These are phyloP conservation scores for Macroteleia sp. DNA, from an alignment of 2,888 invertebrate genomes.

Conservation along the genomic window DNA sequence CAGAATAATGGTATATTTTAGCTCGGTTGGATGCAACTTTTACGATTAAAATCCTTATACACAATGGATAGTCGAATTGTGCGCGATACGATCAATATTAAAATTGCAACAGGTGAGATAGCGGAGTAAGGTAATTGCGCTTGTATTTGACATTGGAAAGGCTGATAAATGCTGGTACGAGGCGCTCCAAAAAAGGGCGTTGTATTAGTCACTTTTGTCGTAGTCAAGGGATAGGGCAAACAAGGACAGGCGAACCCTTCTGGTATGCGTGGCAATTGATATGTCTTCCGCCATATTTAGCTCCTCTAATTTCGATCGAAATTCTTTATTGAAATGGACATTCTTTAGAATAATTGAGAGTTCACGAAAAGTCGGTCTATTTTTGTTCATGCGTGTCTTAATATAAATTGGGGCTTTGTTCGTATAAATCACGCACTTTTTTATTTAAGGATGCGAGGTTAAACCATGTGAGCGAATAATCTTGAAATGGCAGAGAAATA, in stretches of 20 bases:
- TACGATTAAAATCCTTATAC: too few relatives aligned
- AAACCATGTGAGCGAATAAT: too few relatives aligned
- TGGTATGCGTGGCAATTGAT: conserved; percentile 37
- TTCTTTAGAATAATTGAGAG: too few relatives aligned
- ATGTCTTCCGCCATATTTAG: conserved; percentile 6
- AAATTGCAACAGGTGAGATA: conserved; percentile 71
- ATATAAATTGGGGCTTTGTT: too few relatives aligned
- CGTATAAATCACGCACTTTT: too few relatives aligned
- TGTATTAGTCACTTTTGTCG: conserved; percentile 57
- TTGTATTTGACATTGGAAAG: conserved; percentile 51
- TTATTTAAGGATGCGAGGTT: too few relatives aligned
- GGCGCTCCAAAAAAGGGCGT: conserved; percentile 2
- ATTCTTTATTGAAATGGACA: too few relatives aligned
- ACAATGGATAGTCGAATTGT: conserved; percentile 25
- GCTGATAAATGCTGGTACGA: conserved; percentile 26
- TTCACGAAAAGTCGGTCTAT: too few relatives aligned
- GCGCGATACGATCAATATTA: conserved; percentile 51
- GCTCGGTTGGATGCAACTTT: too few relatives aligned
- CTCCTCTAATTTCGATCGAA: conserved; percentile 8
- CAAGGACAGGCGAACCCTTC: conserved; percentile 47
- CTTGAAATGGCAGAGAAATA: too few relatives aligned
- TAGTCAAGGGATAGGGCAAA: conserved; percentile 64
- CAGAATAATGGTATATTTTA: too few relatives aligned
- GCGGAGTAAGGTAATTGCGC: conserved; percentile 59
- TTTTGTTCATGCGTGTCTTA: too few relatives aligned